A percentile compares a stretch with the other conserved stretches of the same genome.
Conservation (phyloP, 2,888 invertebrate species). For the Lumbricus terrestris region DNA sequence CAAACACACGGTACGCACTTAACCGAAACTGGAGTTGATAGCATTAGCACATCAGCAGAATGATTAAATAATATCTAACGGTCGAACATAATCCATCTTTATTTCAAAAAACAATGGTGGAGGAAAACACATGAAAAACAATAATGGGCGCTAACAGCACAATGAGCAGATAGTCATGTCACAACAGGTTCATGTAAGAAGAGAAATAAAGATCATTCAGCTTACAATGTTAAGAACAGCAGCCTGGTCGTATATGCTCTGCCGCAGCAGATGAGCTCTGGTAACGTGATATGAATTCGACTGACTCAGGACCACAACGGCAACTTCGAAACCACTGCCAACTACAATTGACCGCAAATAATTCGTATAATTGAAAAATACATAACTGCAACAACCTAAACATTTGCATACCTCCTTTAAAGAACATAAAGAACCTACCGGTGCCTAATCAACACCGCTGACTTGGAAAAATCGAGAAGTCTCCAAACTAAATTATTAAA, state of each 20-base stretch:
- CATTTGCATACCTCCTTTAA: neutral
- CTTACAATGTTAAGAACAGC: neutral
- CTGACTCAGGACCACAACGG: slow-evolving; percentile 23
- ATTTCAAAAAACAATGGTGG: neutral
- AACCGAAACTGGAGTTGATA: too few species aligned
- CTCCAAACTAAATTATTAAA: too few species aligned
- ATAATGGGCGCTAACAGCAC: too few species aligned
- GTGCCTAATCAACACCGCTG: neutral
- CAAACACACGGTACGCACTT: too few species aligned
- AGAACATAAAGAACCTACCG: neutral
- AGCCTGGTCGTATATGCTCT: neutral
- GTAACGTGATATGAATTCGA: slow-evolving; percentile 21
- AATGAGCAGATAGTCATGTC: neutral
- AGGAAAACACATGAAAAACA: too few species aligned
- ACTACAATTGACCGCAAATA: neutral
- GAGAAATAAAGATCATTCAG: neutral
- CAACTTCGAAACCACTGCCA: neutral
- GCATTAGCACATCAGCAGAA: too few species aligned
- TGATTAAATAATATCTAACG: too few species aligned
- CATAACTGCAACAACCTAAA: too few species aligned
- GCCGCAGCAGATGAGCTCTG: slow-evolving; percentile 18
- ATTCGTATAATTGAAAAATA: neutral
- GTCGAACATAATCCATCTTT: too few species aligned
- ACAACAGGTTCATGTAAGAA: too few species aligned
- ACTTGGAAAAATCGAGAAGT: neutral